These are phyloP conservation scores for Melanargia galathea DNA, from an alignment of 2,888 invertebrate species.

Conservation along the genomic window DNA sequence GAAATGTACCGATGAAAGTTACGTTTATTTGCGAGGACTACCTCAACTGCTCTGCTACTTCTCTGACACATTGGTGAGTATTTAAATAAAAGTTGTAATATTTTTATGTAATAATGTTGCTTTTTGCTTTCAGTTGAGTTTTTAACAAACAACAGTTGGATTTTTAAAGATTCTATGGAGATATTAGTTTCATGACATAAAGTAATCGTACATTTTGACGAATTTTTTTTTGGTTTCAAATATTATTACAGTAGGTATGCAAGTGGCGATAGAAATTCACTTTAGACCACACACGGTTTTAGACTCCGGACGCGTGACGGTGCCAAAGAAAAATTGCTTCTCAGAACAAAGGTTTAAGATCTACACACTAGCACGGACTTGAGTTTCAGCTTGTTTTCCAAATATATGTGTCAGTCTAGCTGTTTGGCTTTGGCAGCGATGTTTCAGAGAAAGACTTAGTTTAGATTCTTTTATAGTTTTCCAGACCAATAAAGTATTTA, in stretches of 20 bases:
- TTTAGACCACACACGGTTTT: conserved; percentile 59
- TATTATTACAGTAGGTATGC: background rate
- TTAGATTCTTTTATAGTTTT: conserved; percentile 6
- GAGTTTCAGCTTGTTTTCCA: conserved; percentile 54
- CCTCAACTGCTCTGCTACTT: too few relatives aligned
- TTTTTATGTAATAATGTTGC: too few relatives aligned
- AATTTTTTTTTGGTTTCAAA: too few relatives aligned
- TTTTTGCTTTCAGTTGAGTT: too few relatives aligned
- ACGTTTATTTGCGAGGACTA: too few relatives aligned
- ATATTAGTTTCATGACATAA: too few relatives aligned
- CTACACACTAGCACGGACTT: conserved; percentile 55
- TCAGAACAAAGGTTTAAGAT: conserved; percentile 76
- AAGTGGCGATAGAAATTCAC: conserved; percentile 20
- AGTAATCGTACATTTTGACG: too few relatives aligned
- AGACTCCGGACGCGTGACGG: conserved; percentile 65
- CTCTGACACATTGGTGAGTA: too few relatives aligned
- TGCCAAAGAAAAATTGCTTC: conserved; percentile 73
- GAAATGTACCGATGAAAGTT: too few relatives aligned
- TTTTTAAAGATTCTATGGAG: too few relatives aligned
- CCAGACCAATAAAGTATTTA: background rate
- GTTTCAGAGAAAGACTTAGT: conserved; percentile 29
- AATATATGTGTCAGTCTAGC: conserved; percentile 31
- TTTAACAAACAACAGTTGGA: too few relatives aligned
- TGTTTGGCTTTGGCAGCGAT: conserved; percentile 18
- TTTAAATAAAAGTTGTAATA: too few relatives aligned